Conservation (phyloP, 2,113 vertebrate genomes). For the Mungos mungo region DNA sequence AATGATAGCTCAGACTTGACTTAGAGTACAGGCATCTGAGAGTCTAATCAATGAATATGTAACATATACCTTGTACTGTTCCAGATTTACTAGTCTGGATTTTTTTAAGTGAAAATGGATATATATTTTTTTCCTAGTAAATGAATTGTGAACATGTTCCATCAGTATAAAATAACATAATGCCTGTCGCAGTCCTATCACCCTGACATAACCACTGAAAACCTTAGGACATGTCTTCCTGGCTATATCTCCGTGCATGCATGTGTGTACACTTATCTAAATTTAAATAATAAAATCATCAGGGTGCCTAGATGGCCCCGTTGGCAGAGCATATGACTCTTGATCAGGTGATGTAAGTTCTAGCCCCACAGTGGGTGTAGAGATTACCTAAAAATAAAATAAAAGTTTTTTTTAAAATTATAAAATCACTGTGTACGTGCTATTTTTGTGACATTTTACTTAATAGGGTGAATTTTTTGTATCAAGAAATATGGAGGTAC, state of each 20-base stretch:
- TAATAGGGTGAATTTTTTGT: not conserved
- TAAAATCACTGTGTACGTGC: not conserved
- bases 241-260: not conserved
- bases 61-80: not conserved
- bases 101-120: not conserved
- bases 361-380: not conserved
- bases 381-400: not conserved
- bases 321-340: not conserved
- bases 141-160: not conserved
- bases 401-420: not conserved
- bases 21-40: not conserved
- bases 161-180: not conserved
- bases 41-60: not conserved
- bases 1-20: not conserved
- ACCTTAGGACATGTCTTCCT: not conserved
- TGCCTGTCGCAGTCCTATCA: not conserved
- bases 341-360: not conserved
- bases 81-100: not conserved
- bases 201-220: not conserved
- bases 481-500: not conserved
- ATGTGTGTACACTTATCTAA: not conserved
- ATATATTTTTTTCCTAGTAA: not conserved
- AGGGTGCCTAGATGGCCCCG: not conserved
- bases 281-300: conserved; percentile 21
- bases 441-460: conserved; percentile 1